phyloP scores from a whole-genome alignment of 2,888 invertebrate species.

The Lordiphosa fenestrarum region DNA sequence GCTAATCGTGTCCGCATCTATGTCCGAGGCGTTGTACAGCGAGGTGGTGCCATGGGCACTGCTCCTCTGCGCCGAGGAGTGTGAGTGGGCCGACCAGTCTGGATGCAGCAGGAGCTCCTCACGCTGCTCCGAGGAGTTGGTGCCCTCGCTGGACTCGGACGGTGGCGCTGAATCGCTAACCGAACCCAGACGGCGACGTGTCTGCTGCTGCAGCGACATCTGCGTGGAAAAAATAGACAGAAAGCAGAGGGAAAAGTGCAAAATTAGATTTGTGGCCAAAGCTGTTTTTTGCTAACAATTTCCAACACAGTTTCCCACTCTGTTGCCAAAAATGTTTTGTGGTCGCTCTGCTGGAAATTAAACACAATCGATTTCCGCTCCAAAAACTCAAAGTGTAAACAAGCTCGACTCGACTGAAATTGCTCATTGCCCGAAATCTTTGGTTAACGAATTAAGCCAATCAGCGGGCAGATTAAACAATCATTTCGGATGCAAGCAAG shows the following conservation, averaged over 20 bases:
- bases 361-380: conserved; percentile 77
- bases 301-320: conserved; percentile 45
- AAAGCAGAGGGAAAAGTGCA: conserved; percentile 17
- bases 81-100: conserved; percentile 57
- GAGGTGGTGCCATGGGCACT: conserved; percentile 75
- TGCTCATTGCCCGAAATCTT: no score
- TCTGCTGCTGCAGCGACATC: conserved; percentile 77
- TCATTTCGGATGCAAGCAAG: conserved; percentile 8
- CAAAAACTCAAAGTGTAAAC: conserved; percentile 49
- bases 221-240: conserved; percentile 24
- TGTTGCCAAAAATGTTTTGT: conserved; percentile 21
- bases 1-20: conserved; percentile 78
- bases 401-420: conserved; percentile 24
- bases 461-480: conserved; percentile 34
- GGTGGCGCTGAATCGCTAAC: conserved; percentile 83
- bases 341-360: conserved; percentile 67
- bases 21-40: conserved; percentile 77
- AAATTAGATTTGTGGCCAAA: conserved; percentile 62
- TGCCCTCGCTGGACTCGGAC: conserved; percentile 82
- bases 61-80: conserved; percentile 58
- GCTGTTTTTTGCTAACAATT: conserved; percentile 56
- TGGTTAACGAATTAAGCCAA: conserved; percentile 27
- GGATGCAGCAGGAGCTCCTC: conserved; percentile 64
- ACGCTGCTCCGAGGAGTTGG: conserved; percentile 80
- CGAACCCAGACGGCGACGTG: conserved; percentile 83